phyloP scores from a whole-genome alignment of 1,140 invertebrate genomes.

The Bilobella aurantiaca region DNA sequence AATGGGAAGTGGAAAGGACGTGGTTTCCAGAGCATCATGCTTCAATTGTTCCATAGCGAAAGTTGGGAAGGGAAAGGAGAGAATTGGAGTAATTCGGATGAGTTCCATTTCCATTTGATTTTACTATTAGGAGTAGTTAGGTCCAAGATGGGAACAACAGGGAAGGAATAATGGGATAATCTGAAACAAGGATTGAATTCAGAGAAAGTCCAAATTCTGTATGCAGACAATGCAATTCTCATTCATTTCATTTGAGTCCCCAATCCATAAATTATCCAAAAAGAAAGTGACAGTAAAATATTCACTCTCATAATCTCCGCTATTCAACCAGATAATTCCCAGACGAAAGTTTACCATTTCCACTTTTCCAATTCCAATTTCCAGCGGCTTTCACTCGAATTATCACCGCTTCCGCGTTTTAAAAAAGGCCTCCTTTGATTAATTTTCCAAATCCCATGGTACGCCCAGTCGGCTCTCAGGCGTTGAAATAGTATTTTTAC shows the following conservation, averaged over 20 bases:
- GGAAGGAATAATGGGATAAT: not conserved
- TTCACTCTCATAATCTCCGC: not conserved
- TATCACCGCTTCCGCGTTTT: no score
- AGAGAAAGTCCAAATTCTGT: not conserved
- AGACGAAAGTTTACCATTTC: not conserved
- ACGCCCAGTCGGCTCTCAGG: no score
- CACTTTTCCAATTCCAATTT: not conserved
- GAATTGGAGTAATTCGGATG: no score
- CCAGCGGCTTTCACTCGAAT: no score
- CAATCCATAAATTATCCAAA: not conserved
- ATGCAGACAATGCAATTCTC: constrained; percentile 1
- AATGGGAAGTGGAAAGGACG: not conserved
- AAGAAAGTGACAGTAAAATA: not conserved
- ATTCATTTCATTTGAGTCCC: not conserved
- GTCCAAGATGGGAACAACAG: not conserved
- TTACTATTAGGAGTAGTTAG: no score
- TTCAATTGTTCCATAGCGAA: no score
- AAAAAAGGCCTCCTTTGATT: no score
- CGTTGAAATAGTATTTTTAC: no score
- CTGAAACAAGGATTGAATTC: constrained; percentile 5
- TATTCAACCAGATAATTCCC: not conserved
- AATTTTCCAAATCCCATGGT: no score
- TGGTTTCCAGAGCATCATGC: not conserved
- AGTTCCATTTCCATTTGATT: no score
- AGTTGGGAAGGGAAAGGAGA: no score